These are phyloP conservation scores for Abramis brama DNA, from an alignment of 2,113 vertebrate species.

Conservation along the genomic window DNA sequence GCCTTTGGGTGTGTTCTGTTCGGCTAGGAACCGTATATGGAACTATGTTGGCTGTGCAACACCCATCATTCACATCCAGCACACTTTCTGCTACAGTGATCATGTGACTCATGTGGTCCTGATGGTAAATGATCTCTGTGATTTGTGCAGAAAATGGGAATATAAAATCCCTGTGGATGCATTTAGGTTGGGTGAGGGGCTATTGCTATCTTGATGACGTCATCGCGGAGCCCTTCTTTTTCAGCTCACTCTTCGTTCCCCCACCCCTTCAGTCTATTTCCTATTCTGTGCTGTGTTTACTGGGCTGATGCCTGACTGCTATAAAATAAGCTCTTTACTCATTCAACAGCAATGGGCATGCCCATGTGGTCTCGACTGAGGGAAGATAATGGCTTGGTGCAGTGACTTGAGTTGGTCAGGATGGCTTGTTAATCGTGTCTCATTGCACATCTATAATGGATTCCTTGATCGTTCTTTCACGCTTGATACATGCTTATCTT, in stretches of 20 bases:
- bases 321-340: constrained; percentile 24
- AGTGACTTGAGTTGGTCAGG: not conserved
- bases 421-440: constrained; percentile 14
- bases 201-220: constrained; percentile 23
- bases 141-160: constrained; percentile 17
- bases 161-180: not conserved
- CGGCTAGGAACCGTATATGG: not conserved
- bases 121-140: constrained; percentile 33
- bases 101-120: constrained; percentile 16
- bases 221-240: constrained; percentile 15
- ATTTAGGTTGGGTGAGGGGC: not conserved
- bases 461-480: constrained; percentile 18
- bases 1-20: constrained; percentile 29
- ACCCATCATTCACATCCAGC: constrained; percentile 7
- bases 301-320: constrained; percentile 9
- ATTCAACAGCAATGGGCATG: constrained; percentile 4
- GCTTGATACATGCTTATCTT: constrained; percentile 8
- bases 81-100: not conserved
- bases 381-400: constrained; percentile 25
- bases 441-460: constrained; percentile 4
- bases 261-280: not conserved
- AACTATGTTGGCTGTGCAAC: constrained; percentile 4
- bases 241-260: constrained; percentile 18
- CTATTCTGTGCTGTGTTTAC: constrained; percentile 14
- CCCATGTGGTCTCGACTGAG: not conserved